A percentile compares a stretch with the other conserved stretches of the same genome.
Evolutionary conservation across 2,113 vertebrate genomes (phyloP).

Genomic region (Orthonyx spaldingii): DNA sequence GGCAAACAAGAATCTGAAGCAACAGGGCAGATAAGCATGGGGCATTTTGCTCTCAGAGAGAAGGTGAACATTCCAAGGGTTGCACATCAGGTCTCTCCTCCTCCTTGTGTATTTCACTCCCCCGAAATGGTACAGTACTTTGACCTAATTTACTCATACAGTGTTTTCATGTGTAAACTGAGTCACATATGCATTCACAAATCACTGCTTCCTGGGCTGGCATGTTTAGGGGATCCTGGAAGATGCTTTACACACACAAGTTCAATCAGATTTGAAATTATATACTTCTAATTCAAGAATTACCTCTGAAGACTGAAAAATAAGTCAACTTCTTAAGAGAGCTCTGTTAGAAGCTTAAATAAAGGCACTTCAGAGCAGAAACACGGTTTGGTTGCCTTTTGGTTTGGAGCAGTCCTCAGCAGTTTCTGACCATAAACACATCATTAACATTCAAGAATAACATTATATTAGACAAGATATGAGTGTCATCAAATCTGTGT

Average conservation of each 20-base stretch:
- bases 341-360: neutral
- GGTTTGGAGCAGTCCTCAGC: neutral
- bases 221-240: neutral
- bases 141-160: neutral
- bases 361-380: neutral
- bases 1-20: neutral
- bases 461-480: neutral
- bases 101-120: neutral
- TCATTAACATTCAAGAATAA: neutral
- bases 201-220: neutral
- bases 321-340: neutral
- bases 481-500: neutral
- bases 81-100: neutral
- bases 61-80: neutral
- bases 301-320: neutral
- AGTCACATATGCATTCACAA: neutral
- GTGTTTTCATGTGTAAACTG: neutral
- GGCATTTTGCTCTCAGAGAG: neutral
- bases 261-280: neutral
- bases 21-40: neutral
- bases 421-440: neutral
- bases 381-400: neutral
- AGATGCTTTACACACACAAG: neutral
- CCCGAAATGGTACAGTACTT: neutral
- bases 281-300: neutral